Conservation (phyloP, 2,113 vertebrate species). For the Pelobates fuscus region DNA sequence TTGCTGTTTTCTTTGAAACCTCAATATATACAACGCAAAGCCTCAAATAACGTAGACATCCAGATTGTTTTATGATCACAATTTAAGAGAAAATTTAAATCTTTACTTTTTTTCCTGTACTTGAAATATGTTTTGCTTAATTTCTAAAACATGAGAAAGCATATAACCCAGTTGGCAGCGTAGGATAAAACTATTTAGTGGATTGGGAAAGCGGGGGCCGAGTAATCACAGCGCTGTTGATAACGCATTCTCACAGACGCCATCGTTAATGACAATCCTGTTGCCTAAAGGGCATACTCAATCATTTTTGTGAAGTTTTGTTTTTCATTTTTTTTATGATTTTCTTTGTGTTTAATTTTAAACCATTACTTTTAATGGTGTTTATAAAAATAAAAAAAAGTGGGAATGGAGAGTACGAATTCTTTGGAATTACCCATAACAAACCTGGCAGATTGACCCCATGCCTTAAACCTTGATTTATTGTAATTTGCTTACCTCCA, state of each 20-base stretch:
- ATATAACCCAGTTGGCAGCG: constrained; percentile 9
- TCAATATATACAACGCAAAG: not conserved
- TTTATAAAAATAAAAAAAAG: constrained; percentile 3
- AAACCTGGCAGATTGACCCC: not conserved
- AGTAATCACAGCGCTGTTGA: constrained; percentile 7
- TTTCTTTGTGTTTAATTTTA: constrained; percentile 4
- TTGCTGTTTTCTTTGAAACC: constrained; percentile 8
- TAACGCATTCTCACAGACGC: constrained; percentile 30
- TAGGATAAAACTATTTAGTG: constrained; percentile 24
- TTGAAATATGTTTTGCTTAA: constrained; percentile 45
- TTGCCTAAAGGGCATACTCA: constrained; percentile 33
- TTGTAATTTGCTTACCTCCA: no score
- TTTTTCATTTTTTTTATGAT: constrained; percentile 8
- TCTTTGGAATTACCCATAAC: no score
- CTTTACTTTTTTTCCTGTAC: not conserved
- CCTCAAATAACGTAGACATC: constrained; percentile 6
- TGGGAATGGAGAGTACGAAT: not conserved
- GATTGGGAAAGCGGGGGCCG: constrained; percentile 7
- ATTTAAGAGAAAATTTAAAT: not conserved
- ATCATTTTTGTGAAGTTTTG: constrained; percentile 45
- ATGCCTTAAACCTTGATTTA: not conserved
- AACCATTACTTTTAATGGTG: constrained; percentile 9
- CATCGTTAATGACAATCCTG: constrained; percentile 44
- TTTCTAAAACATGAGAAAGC: constrained; percentile 32
- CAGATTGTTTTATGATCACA: not conserved